Evolutionary conservation across 2,113 vertebrate genomes (phyloP), one percentile per base, ranked within the genome.

Genomic region (Misgurnus anguillicaudatus): DNA sequence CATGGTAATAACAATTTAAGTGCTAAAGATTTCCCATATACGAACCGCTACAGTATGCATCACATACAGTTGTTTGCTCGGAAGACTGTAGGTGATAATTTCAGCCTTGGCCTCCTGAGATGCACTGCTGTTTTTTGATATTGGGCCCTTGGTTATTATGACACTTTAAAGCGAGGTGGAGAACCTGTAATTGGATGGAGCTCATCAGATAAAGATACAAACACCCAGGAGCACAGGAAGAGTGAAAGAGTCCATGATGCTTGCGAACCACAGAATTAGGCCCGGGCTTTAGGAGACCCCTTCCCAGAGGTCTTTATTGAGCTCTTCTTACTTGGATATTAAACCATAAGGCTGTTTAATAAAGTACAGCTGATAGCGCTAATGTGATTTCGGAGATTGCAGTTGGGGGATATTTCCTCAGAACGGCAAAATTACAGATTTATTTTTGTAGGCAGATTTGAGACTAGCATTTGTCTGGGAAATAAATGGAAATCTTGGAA

Each of bases 151-250:
- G 82, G 86, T 70, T 84, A 79, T 76, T 66, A 51, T 51, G 58
- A 73, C 87, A 87, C 80, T 83, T 86, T n/a, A n/a, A 86, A 83
- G 86, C 39, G 81, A 84, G 80, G 79, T 75, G 84, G 85, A 78
- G 82, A 83, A 83, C 81, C 83, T 69, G 73, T 90, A 88, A 90
- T 87, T 90, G 88, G 88, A 88, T 85, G 82, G 38, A 47, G 85
- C 87, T 90, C 85, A 87, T 87, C 86, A 90, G 86, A 89, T 81
- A 67, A 85, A 86, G 83, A 86, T 87, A 83, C 87, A 68, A 70
- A 79, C 81, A 71, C 80, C 75, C 84, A 60, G 70, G 79, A 88
- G 86, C 81, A 39, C 74, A 74, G 78, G 75, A 81, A 83, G 77
- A 17, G 89, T 82, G 86, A 87, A 83, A 65, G 62, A 42, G n/a